Evolutionary conservation across 1,140 invertebrate genomes (phyloP), one percentile per base, ranked within the genome.

Genomic region (Acromyrmex heyeri): DNA sequence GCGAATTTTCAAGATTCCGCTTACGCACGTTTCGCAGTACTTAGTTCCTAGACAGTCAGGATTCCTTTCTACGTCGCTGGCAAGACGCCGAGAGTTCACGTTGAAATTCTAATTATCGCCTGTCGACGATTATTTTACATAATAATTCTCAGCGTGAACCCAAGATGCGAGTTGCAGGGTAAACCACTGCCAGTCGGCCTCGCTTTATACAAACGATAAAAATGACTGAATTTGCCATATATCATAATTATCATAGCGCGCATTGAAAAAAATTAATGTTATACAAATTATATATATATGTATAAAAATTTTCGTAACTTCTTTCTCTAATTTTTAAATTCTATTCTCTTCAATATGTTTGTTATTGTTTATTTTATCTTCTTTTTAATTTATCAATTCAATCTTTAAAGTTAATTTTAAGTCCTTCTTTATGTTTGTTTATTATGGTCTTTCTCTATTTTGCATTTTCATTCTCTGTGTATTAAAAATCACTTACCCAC

Each of bases 1-100:
- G 70, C 83, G 64, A 86, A 88, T 86, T 88, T 89, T 88, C 88
- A 88, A 86, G 83, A 88, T 85, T 53, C 81, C 69, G 76, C 65
- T 88, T 59, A 83, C 67, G 75, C 57, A 59, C 69, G 83, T 55
- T 67, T 82, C 48, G 59, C 65, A 59, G 30, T 53, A 3, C 1
- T 24, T 57, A 59, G n/a, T n/a, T 27, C 18, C 59, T 77, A 75
- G 27, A 62, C 65, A 65, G 76, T 73, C 76, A 55, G 72, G 70
- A 69, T 72, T 87, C 77, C 82, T 76, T 69, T 79, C 69, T 73
- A 8, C 55, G 69, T 61, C 53, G 79, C 55, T 82, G 67, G 79
- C 79, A 82, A 82, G 55, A 81, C 57, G 64, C 55, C 79, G 67
- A 72, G n/a, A 44, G 38, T 83, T 70, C 16, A 44, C 16, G 21